phyloP scores from a whole-genome alignment of 2,888 invertebrate species.

The Ectemnius continuus region DNA sequence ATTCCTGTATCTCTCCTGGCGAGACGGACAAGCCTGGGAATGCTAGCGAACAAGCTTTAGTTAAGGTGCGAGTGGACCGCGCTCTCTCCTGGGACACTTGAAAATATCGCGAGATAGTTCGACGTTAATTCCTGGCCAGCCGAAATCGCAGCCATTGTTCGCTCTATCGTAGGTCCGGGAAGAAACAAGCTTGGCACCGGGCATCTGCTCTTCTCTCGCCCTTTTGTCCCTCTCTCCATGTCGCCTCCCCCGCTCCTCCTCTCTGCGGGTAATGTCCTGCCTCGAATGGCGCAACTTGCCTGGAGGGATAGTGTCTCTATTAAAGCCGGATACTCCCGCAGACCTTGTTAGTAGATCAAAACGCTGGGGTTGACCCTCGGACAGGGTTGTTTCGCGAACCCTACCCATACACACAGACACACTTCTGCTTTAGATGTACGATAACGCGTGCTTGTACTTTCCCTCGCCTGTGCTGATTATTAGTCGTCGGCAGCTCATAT shows the following conservation, averaged over 20 bases:
- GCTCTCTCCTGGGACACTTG: constrained; percentile 39
- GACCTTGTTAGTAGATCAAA: constrained; percentile 57
- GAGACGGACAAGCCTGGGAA: not conserved
- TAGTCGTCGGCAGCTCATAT: too few relatives aligned
- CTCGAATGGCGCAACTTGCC: constrained; percentile 57
- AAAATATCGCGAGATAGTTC: constrained; percentile 55
- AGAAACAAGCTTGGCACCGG: constrained; percentile 39
- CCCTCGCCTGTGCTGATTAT: too few relatives aligned
- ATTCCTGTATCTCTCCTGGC: not conserved
- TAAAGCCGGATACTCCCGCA: constrained; percentile 47
- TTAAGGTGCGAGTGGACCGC: constrained; percentile 41
- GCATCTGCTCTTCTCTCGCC: constrained; percentile 30
- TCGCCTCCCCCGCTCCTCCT: too few relatives aligned
- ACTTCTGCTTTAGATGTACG: too few relatives aligned
- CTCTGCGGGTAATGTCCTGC: constrained; percentile 15
- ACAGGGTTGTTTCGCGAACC: constrained; percentile 9
- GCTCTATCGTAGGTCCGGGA: constrained; percentile 52
- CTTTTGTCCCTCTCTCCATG: too few relatives aligned
- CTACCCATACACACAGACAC: not conserved
- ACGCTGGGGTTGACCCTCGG: constrained; percentile 35
- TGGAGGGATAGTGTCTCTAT: constrained; percentile 60
- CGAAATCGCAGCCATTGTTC: constrained; percentile 40
- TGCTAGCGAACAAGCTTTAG: constrained; percentile 33
- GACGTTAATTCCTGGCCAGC: constrained; percentile 57
- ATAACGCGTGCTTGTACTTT: too few relatives aligned